Evolutionary conservation across 2,797 vertebrate genomes (phyloP).

Genomic region (Tamandua tetradactyla): DNA sequence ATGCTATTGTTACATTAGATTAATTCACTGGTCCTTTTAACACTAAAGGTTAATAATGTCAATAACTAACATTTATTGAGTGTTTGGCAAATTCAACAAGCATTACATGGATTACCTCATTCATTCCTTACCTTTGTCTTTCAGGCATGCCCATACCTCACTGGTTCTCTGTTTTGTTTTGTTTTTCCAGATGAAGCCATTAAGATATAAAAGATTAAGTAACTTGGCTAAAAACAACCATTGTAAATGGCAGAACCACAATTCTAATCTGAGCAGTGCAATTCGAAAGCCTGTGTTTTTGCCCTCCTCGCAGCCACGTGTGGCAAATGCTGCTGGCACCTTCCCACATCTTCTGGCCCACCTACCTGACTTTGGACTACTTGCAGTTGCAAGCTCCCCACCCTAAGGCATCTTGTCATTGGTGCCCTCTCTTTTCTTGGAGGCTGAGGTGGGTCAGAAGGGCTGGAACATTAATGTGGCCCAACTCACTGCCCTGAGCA

Average conservation of each 20-base stretch:
- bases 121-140: neutral
- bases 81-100: neutral
- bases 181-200: neutral
- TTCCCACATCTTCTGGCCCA: neutral
- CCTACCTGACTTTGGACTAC: neutral
- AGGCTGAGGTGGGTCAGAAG: too few relatives aligned
- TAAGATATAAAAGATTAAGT: neutral
- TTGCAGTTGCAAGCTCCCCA: neutral
- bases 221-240: neutral
- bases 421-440: neutral
- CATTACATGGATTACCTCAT: neutral
- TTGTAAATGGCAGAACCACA: neutral
- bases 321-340: accelerated
- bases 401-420: neutral
- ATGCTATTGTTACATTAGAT: neutral
- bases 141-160: neutral
- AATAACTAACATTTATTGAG: neutral
- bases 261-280: neutral
- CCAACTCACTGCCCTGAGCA: neutral
- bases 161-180: neutral
- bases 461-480: too few relatives aligned
- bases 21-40: neutral
- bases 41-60: neutral
- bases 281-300: neutral
- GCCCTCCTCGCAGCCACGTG: too few relatives aligned